phyloP scores from a whole-genome alignment of 1,140 invertebrate species.

The Drosophila tsacasi region DNA sequence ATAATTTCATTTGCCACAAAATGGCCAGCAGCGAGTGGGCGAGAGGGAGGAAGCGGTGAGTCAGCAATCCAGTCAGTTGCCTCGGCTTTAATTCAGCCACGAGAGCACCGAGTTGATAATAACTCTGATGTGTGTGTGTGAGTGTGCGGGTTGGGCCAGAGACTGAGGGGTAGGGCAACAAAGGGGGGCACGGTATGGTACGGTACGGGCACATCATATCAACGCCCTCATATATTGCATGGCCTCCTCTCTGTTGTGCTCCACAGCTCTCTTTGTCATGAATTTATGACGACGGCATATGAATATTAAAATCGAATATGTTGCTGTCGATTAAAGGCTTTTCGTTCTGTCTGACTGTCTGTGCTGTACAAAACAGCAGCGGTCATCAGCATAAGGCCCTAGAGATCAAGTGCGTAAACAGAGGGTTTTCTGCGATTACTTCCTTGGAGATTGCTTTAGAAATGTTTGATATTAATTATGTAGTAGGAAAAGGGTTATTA shows the following conservation, averaged over 20 bases:
- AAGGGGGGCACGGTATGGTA: background rate
- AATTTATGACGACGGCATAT: conserved; percentile 83
- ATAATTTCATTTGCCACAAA: conserved; percentile 44
- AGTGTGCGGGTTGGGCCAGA: background rate
- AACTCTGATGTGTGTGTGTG: conserved; percentile 6
- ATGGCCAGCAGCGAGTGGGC: conserved; percentile 10
- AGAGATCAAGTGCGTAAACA: background rate
- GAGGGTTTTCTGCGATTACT: background rate
- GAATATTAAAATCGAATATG: conserved; percentile 85
- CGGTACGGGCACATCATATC: conserved; percentile 37
- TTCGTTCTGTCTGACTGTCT: conserved; percentile 64
- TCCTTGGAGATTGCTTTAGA: background rate
- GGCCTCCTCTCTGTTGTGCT: conserved; percentile 24
- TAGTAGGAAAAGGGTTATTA: background rate
- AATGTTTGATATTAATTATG: background rate
- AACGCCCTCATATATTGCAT: conserved; percentile 65
- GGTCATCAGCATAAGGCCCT: conserved; percentile 1
- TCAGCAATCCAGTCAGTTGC: conserved; percentile 25
- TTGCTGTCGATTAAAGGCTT: conserved; percentile 84
- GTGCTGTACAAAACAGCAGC: conserved; percentile 4
- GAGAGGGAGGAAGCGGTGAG: background rate
- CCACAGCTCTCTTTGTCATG: conserved; percentile 40
- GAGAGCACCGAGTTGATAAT: conserved; percentile 33
- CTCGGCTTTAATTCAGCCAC: conserved; percentile 29
- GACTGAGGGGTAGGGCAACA: background rate